Evolutionary conservation across 37 sponge, comb jelly and placozoan species (phyloP), one percentile per base, ranked within the genome.

Genomic region (Cladorhizidae sp.): DNA sequence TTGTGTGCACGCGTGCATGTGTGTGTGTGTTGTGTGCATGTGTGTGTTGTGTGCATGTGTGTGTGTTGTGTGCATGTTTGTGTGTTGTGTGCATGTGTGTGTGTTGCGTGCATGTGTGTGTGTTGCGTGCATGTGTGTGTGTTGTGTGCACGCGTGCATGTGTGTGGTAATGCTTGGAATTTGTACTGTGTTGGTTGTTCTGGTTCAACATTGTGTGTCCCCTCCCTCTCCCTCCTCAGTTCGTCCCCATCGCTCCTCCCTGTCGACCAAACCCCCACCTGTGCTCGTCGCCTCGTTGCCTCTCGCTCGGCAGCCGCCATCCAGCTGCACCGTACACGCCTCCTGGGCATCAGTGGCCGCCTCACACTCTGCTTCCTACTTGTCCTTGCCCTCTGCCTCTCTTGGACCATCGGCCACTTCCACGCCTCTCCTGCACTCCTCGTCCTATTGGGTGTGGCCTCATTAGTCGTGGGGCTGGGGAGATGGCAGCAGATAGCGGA

Each of bases 71-170:
- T 70, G 70, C 7, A 42, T 40, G 70, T 40, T 5, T 70, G 70
- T 40, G 41, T 40, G 42, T 38, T 5, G 70, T 70, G 70, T 38
- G n/a, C 7, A 3, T 40, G 70, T 39, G 42, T 77, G 78, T 59
- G n/a, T 11, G 11, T 31, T 58, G 64, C 33, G 43, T 77, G 78
- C 22, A 62, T 61, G 78, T 63, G 78, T 75, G 78, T 63, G 78
- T 77, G 78, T 59, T n/a, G 64, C 59, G 78, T 51, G 74, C 39
- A 43, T 73, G 74, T 73, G 74, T 73, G 74, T 73, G 74, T 73
- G 74, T 56, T 76, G 62, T 37, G 40, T 22, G 33, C 33, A 58
- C 18, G 61, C 21, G 38, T 25, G 40, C 21, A 29, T 57, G 61
- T 36, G 77, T 57, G 77, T 57, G 59, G 22, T 57, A 9, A 9